Evolutionary conservation across 2,888 invertebrate genomes (phyloP).

Genomic region (Phyllotreta striolata): DNA sequence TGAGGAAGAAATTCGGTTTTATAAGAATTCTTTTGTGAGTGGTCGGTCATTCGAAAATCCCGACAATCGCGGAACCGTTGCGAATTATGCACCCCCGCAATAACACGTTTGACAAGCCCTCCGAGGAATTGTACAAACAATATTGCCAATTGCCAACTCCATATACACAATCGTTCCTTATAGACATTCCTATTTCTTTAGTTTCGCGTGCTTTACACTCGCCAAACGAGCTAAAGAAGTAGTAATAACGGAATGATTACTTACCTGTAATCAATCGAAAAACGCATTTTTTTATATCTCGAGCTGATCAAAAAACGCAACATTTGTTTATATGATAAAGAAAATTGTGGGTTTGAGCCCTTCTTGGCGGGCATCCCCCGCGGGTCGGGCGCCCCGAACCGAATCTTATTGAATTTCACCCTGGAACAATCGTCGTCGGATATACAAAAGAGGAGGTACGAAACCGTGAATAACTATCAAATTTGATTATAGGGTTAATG

Average conservation of each 20-base stretch:
- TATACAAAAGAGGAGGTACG: conserved; percentile 40
- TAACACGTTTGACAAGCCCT: conserved; percentile 27
- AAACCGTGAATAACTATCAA: conserved; percentile 42
- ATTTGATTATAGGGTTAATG: conserved; percentile 52
- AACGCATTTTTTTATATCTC: too few relatives aligned
- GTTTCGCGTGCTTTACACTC: too few relatives aligned
- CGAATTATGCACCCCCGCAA: conserved; percentile 31
- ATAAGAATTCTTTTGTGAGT: conserved; percentile 24
- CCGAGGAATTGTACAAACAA: conserved; percentile 22
- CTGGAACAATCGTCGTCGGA: conserved; percentile 26
- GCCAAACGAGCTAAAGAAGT: too few relatives aligned
- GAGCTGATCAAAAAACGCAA: too few relatives aligned
- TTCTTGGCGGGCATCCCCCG: background rate
- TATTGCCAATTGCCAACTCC: conserved; percentile 24
- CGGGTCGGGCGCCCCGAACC: background rate
- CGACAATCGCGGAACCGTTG: conserved; percentile 22
- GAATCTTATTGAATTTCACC: conserved; percentile 24
- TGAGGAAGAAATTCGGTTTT: conserved; percentile 18
- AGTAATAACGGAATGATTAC: too few relatives aligned
- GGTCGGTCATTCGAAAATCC: conserved; percentile 25
- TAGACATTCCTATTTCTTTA: too few relatives aligned
- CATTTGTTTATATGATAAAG: too few relatives aligned
- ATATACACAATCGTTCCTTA: background rate
- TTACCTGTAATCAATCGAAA: too few relatives aligned
- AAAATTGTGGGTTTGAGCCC: too few relatives aligned